These are phyloP conservation scores for Plecturocebus donacophilus DNA, from an alignment of 2,113 vertebrate species.

Conservation along the genomic window DNA sequence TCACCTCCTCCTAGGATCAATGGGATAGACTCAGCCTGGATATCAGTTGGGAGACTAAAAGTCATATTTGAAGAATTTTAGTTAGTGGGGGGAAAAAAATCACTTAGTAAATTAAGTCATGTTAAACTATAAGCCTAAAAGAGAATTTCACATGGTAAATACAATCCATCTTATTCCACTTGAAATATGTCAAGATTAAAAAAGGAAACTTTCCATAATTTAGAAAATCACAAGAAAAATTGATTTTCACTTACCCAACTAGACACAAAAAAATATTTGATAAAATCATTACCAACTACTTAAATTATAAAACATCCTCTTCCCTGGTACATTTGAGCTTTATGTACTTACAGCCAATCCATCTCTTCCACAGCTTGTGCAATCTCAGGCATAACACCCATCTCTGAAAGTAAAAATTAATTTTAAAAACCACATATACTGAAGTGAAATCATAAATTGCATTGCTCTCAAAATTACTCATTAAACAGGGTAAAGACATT, in stretches of 20 bases:
- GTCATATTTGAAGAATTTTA: conserved; percentile 8
- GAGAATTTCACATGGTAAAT: background rate
- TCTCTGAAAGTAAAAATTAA: conserved; percentile 86
- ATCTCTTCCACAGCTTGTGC: conserved; percentile 98
- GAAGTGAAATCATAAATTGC: background rate
- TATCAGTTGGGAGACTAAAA: conserved; percentile 96
- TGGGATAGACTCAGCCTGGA: conserved; percentile 97
- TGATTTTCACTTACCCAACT: background rate
- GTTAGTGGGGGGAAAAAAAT: background rate
- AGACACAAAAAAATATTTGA: background rate
- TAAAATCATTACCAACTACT: background rate
- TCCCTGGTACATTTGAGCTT: background rate
- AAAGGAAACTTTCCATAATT: background rate
- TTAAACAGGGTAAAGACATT: background rate
- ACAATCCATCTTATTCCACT: background rate
- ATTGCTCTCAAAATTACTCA: background rate
- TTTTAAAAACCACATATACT: background rate
- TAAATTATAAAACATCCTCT: background rate
- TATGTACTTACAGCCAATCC: conserved; percentile 97
- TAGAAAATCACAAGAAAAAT: background rate
- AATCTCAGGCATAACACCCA: conserved; percentile 99
- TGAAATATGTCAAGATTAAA: background rate
- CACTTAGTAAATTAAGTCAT: background rate
- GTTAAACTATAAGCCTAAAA: conserved; percentile 25
- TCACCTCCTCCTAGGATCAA: conserved; percentile 97